Percentiles rank a stretch among this genome's conserved stretches.
phyloP scores from a whole-genome alignment of 1,140 invertebrate genomes.

The Drosophila guanche region DNA sequence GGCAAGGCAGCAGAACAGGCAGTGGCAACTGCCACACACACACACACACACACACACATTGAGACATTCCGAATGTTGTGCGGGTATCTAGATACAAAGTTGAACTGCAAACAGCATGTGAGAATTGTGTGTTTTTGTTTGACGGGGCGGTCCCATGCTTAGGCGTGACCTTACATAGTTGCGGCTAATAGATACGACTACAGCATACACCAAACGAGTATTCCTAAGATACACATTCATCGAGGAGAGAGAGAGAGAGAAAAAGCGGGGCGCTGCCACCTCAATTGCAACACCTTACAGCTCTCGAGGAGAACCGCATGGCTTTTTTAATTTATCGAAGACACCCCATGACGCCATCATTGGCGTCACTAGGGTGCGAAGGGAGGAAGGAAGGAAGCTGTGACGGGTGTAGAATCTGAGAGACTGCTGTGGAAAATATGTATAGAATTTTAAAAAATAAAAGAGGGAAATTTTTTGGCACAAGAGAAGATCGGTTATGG shows the following conservation, averaged over 20 bases:
- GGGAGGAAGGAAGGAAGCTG: neutral
- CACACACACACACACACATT: constrained; percentile 25
- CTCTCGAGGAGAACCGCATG: constrained; percentile 42
- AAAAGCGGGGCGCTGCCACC: too few relatives aligned
- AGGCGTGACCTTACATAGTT: constrained; percentile 63
- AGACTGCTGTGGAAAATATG: constrained; percentile 58
- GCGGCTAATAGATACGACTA: constrained; percentile 50
- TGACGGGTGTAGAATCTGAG: neutral
- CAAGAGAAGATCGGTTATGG: neutral
- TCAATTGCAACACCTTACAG: constrained; percentile 8
- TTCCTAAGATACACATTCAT: constrained; percentile 14
- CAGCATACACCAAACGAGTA: too few relatives aligned
- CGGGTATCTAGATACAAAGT: constrained; percentile 67
- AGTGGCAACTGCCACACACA: constrained; percentile 26
- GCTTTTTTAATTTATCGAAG: constrained; percentile 19
- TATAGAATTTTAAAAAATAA: constrained; percentile 64
- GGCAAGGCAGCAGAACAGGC: constrained; percentile 29
- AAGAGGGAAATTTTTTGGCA: neutral
- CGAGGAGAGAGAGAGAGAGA: too few relatives aligned
- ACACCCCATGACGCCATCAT: constrained; percentile 67
- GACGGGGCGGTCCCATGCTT: constrained; percentile 22
- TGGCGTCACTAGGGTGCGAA: neutral
- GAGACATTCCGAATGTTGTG: constrained; percentile 9
- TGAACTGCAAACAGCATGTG: constrained; percentile 67
- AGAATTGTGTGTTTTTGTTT: constrained; percentile 31